Conservation (phyloP, 1,140 invertebrate genomes). For the Hirudo medicinalis region DNA sequence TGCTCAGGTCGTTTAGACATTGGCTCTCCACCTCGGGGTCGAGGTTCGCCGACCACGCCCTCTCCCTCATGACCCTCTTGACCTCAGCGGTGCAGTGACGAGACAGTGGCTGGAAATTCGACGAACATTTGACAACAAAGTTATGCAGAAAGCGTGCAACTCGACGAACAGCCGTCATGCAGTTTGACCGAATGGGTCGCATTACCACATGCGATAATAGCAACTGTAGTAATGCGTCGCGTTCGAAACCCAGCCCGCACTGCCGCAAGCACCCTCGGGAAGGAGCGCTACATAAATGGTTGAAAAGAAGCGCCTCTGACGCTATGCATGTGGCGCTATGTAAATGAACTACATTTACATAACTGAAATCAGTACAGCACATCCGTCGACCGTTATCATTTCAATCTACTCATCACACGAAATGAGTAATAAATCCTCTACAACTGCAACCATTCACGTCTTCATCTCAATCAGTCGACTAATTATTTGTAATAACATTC, state of each 20-base stretch:
- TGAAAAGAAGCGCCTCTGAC: too few relatives aligned
- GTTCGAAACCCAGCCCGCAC: too few relatives aligned
- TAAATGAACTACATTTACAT: too few relatives aligned
- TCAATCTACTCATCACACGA: not conserved
- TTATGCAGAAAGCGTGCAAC: not conserved
- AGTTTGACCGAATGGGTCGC: too few relatives aligned
- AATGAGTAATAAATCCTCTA: not conserved
- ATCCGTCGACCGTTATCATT: not conserved
- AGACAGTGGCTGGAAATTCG: slow-evolving; percentile 25
- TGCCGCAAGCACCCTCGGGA: too few relatives aligned
- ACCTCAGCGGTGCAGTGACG: slow-evolving; percentile 56
- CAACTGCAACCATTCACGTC: not conserved
- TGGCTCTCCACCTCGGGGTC: slow-evolving; percentile 81
- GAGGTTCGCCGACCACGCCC: slow-evolving; percentile 78
- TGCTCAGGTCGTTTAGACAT: slow-evolving; percentile 71
- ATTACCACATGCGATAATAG: too few relatives aligned
- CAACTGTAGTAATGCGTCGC: too few relatives aligned
- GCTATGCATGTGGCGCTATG: too few relatives aligned
- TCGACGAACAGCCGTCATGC: too few relatives aligned
- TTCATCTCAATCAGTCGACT: not conserved
- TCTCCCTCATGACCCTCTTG: slow-evolving; percentile 72
- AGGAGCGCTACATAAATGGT: too few relatives aligned
- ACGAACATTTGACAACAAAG: slow-evolving; percentile 6
- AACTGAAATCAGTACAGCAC: too few relatives aligned
- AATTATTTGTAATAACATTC: not conserved